Evolutionary conservation across 2,113 vertebrate species (phyloP), one percentile per base, ranked within the genome.

Genomic region (Aplodontia rufa): DNA sequence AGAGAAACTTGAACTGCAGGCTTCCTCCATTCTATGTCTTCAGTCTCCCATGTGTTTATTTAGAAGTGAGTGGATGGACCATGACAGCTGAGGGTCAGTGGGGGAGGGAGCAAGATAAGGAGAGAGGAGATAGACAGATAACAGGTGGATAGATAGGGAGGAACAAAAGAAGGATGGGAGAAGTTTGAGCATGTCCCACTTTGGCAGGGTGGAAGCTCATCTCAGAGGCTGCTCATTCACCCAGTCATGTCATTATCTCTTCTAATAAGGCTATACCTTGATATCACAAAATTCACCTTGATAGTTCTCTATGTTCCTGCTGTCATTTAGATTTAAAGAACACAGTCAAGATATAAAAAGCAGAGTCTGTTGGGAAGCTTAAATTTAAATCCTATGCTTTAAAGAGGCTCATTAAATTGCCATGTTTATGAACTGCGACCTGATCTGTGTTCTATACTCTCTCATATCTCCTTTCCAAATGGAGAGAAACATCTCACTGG

Each of bases 241-340:
- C 55, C 68, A 74, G 14, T 47, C 40, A 55, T 75, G 10, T 74
- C 47, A 93, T n/a, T 58, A 17, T 87, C 35, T 91, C 40, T 95
- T 93, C 72, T 80, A 92, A 74, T 92, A 81, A 92, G 14, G 1
- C 8, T 20, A 66, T 69, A 19, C 3, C 24, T 83, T 75, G 30
- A n/a, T 88, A 60, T 53, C n/a, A 86, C 26, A 76, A 87, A 95
- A 62, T 62, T 81, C 90, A 37, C 40, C 55, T 90, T 91, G 30
- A 6, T 69, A 42, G n/a, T 82, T 92, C 60, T 79, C 78, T 81
- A 5, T 71, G 32, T 91, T 35, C 37, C 53, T 92, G 42, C 62
- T 96, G 72, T 92, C 62, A 95, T 86, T 96, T 95, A 82, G 35
- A 94, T 96, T 87, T 96, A 79, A 95, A 95, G 53, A 92, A 91